A percentile compares a stretch with the other conserved stretches of the same genome.
These are phyloP conservation scores for Hylyphantes graminicola DNA, from an alignment of 1,140 invertebrate genomes.

Conservation along the genomic window DNA sequence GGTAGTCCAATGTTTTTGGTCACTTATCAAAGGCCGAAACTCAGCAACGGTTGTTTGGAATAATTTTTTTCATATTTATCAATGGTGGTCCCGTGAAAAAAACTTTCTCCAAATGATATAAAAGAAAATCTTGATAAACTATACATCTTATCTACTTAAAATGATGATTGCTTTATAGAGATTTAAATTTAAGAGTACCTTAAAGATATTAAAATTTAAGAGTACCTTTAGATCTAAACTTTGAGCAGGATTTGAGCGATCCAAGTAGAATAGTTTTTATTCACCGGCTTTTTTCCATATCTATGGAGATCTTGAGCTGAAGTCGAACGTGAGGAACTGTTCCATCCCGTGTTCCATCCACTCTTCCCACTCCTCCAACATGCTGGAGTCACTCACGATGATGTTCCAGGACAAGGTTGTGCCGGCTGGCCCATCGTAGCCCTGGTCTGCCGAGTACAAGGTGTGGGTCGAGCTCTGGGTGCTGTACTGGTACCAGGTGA, in stretches of 20 bases:
- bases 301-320: slow-evolving; percentile 33
- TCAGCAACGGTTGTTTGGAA: slow-evolving; percentile 51
- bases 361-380: no score
- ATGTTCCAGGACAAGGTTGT: slow-evolving; percentile 38
- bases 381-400: slow-evolving; percentile 40
- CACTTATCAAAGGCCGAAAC: slow-evolving; percentile 44
- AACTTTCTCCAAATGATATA: slow-evolving; percentile 20
- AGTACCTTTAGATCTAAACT: no score
- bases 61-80: slow-evolving; percentile 17
- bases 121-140: slow-evolving; percentile 35
- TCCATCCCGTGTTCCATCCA: slow-evolving; percentile 39
- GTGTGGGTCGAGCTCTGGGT: not conserved
- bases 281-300: no score
- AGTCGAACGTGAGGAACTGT: slow-evolving; percentile 51
- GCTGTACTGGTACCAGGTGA: slow-evolving; percentile 37
- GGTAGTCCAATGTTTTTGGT: slow-evolving; percentile 33
- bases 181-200: slow-evolving; percentile 42
- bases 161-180: slow-evolving; percentile 50
- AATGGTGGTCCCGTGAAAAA: slow-evolving; percentile 57
- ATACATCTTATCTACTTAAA: slow-evolving; percentile 56
- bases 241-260: no score
- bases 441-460: slow-evolving; percentile 17
- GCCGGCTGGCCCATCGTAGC: slow-evolving; percentile 50
- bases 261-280: no score
- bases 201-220: no score